A percentile compares a stretch with the other conserved stretches of the same genome.
phyloP scores from a whole-genome alignment of 2,797 vertebrate genomes.

The Aeoliscus strigatus region DNA sequence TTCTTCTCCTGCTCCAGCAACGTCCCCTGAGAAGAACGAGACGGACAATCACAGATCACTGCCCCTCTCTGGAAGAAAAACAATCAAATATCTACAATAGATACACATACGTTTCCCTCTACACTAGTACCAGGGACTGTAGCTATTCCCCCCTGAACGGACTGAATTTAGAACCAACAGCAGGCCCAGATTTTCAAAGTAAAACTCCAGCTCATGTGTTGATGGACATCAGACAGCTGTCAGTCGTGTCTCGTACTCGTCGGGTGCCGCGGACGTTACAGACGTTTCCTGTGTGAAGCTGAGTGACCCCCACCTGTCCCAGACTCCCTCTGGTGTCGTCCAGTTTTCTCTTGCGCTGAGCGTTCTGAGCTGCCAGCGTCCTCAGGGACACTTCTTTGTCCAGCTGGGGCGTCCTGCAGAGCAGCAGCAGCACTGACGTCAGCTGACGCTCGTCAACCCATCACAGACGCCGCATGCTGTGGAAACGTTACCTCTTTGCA shows the following conservation, averaged over 20 bases:
- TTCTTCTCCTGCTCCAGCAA: slow-evolving; percentile 86
- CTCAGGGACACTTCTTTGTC: slow-evolving; percentile 82
- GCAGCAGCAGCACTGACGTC: slow-evolving; percentile 23
- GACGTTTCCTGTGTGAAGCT: neutral
- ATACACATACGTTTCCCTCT: too few relatives aligned
- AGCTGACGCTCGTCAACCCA: slow-evolving; percentile 1
- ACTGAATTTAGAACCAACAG: too few relatives aligned
- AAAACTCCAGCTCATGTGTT: slow-evolving; percentile 6
- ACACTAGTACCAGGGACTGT: too few relatives aligned
- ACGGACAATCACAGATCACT: too few relatives aligned
- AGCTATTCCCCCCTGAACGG: too few relatives aligned
- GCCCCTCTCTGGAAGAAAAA: too few relatives aligned
- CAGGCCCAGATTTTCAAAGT: too few relatives aligned
- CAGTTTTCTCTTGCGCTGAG: slow-evolving; percentile 93
- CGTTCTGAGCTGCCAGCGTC: slow-evolving; percentile 82
- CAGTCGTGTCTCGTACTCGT: too few relatives aligned
- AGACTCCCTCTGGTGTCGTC: slow-evolving; percentile 81
- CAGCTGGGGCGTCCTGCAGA: slow-evolving; percentile 74
- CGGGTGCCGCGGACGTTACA: too few relatives aligned
- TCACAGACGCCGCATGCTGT: neutral
- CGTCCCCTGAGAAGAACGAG: slow-evolving; percentile 72
- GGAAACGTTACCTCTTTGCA: slow-evolving; percentile 48
- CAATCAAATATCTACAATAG: too few relatives aligned
- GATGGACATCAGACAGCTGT: too few relatives aligned
- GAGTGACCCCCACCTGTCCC: slow-evolving; percentile 82